phyloP scores from a whole-genome alignment of 2,797 vertebrate genomes.

The Ambastaia sidthimunki region DNA sequence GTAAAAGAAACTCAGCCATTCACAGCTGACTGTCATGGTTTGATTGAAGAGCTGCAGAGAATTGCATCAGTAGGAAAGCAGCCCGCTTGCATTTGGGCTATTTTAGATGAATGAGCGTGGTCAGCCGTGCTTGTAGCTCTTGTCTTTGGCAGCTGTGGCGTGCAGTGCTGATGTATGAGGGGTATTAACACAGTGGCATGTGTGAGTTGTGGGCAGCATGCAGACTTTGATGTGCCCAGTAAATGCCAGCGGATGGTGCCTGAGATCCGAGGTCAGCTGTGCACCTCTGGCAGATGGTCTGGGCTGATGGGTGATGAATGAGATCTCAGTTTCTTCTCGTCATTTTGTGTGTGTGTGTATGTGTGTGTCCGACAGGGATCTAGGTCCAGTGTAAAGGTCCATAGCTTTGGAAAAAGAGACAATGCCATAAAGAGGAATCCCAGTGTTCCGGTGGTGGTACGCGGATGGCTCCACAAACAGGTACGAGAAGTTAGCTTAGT shows the following conservation, averaged over 20 bases:
- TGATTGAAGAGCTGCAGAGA: not conserved
- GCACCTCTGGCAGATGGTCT: conserved; percentile 30
- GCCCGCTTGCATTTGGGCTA: not conserved
- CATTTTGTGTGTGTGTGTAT: conserved; percentile 23
- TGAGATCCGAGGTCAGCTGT: conserved; percentile 28
- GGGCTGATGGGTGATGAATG: conserved; percentile 30
- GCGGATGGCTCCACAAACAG: conserved; percentile 97
- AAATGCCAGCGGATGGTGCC: conserved; percentile 14
- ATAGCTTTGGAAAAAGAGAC: conserved; percentile 94
- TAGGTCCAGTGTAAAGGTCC: conserved; percentile 82
- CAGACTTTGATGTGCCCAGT: not conserved
- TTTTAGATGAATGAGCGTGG: conserved; percentile 1
- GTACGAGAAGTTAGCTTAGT: conserved; percentile 65
- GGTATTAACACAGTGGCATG: conserved; percentile 31
- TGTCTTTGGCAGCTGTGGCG: conserved; percentile 15
- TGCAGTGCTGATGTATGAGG: conserved; percentile 25
- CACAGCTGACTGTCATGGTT: conserved; percentile 7
- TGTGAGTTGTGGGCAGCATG: conserved; percentile 2
- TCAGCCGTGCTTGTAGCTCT: not conserved
- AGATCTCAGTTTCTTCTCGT: conserved; percentile 7
- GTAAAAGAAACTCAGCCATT: not conserved
- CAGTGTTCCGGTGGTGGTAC: conserved; percentile 87
- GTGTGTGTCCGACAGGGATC: conserved; percentile 74
- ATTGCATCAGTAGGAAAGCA: not conserved
- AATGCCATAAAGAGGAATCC: conserved; percentile 93